A percentile compares a stretch with the other conserved stretches of the same genome.
Conservation (phyloP, 2,113 vertebrate species). For the Stictonetta naevosa region DNA sequence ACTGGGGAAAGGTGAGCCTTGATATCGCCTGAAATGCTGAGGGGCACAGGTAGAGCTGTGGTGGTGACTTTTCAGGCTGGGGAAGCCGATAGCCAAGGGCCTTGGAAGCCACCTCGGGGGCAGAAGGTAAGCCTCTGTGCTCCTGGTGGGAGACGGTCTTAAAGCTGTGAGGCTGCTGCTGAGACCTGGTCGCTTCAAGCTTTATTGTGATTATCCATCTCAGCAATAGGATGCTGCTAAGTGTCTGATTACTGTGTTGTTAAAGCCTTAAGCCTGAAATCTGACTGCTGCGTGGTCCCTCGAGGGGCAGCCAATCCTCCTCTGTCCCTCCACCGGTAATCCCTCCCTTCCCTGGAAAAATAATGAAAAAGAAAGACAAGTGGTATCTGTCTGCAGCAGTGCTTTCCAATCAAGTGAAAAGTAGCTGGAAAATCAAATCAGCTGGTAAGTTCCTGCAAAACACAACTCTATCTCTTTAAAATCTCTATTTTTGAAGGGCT, state of each 20-base stretch:
- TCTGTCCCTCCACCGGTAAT: constrained; percentile 10
- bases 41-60: neutral
- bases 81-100: neutral
- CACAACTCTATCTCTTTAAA: constrained; percentile 59
- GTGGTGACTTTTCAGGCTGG: neutral
- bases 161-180: neutral
- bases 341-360: neutral
- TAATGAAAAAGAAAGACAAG: constrained; percentile 30
- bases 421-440: constrained; percentile 62
- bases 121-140: neutral
- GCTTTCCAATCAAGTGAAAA: constrained; percentile 64
- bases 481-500: constrained; percentile 41
- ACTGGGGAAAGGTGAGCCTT: accelerated
- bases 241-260: constrained; percentile 50
- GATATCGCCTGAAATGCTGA: accelerated
- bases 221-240: neutral
- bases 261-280: constrained; percentile 62
- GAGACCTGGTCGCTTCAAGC: neutral
- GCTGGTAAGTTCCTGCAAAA: constrained; percentile 46
- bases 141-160: neutral
- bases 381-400: constrained; percentile 31
- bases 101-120: accelerated
- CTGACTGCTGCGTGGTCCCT: neutral
- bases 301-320: neutral
- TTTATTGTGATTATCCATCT: constrained; percentile 48